Percentiles rank a stretch among this genome's conserved stretches.
Conservation (phyloP, 2,888 invertebrate species). For the Dynastes hyllus region DNA sequence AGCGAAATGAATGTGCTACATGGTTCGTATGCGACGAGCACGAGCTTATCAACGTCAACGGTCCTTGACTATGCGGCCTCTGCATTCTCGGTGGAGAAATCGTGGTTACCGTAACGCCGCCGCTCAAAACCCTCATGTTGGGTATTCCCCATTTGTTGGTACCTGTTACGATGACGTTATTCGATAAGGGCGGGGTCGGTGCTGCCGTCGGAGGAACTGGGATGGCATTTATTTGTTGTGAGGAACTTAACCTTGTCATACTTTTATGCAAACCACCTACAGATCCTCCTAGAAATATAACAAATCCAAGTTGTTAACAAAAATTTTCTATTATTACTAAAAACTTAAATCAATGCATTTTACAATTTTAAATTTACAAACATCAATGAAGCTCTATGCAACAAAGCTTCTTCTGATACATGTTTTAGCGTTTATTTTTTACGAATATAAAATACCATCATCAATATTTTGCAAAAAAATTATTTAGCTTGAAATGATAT, state of each 20-base stretch:
- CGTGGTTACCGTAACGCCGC: slow-evolving; percentile 80
- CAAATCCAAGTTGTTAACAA: background rate
- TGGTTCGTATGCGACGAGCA: slow-evolving; percentile 62
- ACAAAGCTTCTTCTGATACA: too few species aligned
- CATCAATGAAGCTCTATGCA: too few species aligned
- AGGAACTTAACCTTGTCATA: slow-evolving; percentile 86
- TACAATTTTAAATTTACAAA: too few species aligned
- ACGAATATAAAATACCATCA: too few species aligned
- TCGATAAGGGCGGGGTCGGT: slow-evolving; percentile 68
- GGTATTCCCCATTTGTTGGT: slow-evolving; percentile 74
- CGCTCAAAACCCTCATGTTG: slow-evolving; percentile 71
- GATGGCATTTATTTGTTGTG: slow-evolving; percentile 80
- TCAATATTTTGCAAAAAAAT: too few species aligned
- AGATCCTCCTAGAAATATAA: slow-evolving; percentile 75
- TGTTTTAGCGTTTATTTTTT: too few species aligned
- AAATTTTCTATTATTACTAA: too few species aligned
- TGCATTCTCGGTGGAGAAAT: slow-evolving; percentile 72
- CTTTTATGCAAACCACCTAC: slow-evolving; percentile 87
- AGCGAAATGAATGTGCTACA: slow-evolving; percentile 56
- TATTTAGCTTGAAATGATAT: too few species aligned
- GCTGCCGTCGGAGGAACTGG: slow-evolving; percentile 59
- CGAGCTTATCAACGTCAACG: slow-evolving; percentile 67
- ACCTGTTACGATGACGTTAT: slow-evolving; percentile 72
- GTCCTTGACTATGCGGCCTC: slow-evolving; percentile 74
- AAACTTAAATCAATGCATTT: too few species aligned